Base-by-base conservation (phyloP, 2,113 vertebrate genomes). In the Osmerus mordax region DNA sequence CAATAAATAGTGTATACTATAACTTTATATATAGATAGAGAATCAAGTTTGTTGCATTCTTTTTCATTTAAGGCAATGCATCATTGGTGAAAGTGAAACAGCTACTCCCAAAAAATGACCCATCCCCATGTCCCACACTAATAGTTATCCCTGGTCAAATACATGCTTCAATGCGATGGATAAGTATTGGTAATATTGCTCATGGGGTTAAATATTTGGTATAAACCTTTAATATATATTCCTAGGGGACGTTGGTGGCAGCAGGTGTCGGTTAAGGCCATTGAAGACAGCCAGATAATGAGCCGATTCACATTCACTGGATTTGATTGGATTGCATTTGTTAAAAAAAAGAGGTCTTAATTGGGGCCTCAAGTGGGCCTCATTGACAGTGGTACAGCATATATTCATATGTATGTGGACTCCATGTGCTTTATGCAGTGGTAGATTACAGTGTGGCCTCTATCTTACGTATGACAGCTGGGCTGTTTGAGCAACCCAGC, bases 31-130 rank as follows among this genome's bases (percentile, higher is more conserved):
- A 78, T 58, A 23, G 21, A 51, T 41, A 65, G 58, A 72, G 55
- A 65, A 53, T 69, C 71, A 70, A 62, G 41, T 72, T 53, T 61
- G 61, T 76, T 66, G 65, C 65, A 66, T 71, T 78, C 16, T 32
- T 77, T 12, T 72, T 78, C 70, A 83, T 75, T 86, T 89, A 89
- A 92, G 87, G 86, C 88, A 88, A 84, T 81, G 79, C 61, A 75
- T 84, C 69, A 74, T 60, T 69, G 28, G 18, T 78, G 52, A 70
- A 69, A 73, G 77, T 51, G 47, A 65, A 19, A 74, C 23, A 36
- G 19, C 53, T 65, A 53, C 25, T 58, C 65, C 62, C 64, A 79
- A 36, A 47, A 77, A 76, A 62, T 69, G 70, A 80, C 60, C 36
- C 63, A 36, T 75, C 73, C 71, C 62, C 25, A 68, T 74, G 70